These are phyloP conservation scores for Bufotes viridis DNA, from an alignment of 2,797 vertebrate genomes.

Conservation along the genomic window DNA sequence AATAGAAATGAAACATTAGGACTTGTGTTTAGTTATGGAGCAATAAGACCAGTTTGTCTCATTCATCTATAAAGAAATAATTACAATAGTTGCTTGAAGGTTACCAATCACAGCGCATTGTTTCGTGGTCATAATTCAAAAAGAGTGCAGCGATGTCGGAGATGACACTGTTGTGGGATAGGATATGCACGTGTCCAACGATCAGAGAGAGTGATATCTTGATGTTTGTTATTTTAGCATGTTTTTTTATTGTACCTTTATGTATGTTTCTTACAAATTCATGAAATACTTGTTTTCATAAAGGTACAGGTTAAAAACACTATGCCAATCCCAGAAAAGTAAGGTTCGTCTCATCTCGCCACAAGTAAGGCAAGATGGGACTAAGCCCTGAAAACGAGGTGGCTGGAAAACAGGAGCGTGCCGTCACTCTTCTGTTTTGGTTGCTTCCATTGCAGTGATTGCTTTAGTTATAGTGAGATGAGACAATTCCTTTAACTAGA, in stretches of 20 bases:
- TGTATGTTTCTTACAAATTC: background rate
- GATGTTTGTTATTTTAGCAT: background rate
- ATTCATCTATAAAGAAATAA: background rate
- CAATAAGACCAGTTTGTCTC: background rate
- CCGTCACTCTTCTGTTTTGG: too few species aligned
- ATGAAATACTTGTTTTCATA: background rate
- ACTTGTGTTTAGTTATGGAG: background rate
- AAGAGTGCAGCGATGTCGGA: background rate
- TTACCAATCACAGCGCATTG: background rate
- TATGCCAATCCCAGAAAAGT: background rate
- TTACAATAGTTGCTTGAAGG: background rate
- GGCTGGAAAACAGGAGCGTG: too few species aligned
- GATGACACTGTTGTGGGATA: background rate
- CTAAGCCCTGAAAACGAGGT: too few species aligned
- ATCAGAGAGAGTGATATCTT: background rate
- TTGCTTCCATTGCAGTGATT: too few species aligned
- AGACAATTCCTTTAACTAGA: too few species aligned
- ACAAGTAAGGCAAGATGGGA: too few species aligned
- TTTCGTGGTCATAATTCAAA: background rate
- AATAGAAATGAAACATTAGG: conserved; percentile 64
- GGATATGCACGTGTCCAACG: background rate
- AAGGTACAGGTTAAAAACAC: too few species aligned
- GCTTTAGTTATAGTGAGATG: too few species aligned
- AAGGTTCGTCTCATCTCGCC: background rate
- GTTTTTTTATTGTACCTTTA: background rate